These are phyloP conservation scores for Notolepis coatsorum DNA, from an alignment of 2,797 vertebrate species.

Conservation along the genomic window DNA sequence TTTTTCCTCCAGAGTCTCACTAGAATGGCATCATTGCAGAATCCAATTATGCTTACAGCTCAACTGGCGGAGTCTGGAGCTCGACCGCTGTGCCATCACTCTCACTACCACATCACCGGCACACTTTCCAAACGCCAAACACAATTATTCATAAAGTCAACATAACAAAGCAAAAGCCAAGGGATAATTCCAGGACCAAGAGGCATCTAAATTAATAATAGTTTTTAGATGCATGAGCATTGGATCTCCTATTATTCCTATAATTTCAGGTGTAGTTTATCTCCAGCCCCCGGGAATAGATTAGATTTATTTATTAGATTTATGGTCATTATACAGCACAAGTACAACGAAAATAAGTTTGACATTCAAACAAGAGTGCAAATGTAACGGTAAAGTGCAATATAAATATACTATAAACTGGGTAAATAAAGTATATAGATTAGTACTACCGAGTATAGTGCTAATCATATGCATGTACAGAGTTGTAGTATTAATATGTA, in stretches of 20 bases:
- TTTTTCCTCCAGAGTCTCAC: slow-evolving; percentile 44
- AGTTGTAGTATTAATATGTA: no score
- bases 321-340: no score
- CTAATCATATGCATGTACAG: no score
- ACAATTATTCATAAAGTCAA: slow-evolving; percentile 25
- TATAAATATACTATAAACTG: no score
- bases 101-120: slow-evolving; percentile 24
- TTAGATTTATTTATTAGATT: no score
- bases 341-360: no score
- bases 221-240: slow-evolving; percentile 30
- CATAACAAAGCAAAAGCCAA: slow-evolving; percentile 12
- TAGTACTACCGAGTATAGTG: no score
- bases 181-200: slow-evolving; percentile 1
- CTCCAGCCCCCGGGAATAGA: no score
- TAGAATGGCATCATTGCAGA: slow-evolving; percentile 30
- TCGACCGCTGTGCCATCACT: slow-evolving; percentile 32
- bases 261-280: background rate
- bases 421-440: no score
- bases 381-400: no score
- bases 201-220: slow-evolving; percentile 9
- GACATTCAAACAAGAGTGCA: no score
- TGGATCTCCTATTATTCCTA: slow-evolving; percentile 5
- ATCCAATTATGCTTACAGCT: slow-evolving; percentile 44
- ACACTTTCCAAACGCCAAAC: slow-evolving; percentile 16
- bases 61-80: slow-evolving; percentile 27